A percentile compares a stretch with the other conserved stretches of the same genome.
Conservation (phyloP, 2,888 invertebrate genomes). For the Microchrysa polita region DNA sequence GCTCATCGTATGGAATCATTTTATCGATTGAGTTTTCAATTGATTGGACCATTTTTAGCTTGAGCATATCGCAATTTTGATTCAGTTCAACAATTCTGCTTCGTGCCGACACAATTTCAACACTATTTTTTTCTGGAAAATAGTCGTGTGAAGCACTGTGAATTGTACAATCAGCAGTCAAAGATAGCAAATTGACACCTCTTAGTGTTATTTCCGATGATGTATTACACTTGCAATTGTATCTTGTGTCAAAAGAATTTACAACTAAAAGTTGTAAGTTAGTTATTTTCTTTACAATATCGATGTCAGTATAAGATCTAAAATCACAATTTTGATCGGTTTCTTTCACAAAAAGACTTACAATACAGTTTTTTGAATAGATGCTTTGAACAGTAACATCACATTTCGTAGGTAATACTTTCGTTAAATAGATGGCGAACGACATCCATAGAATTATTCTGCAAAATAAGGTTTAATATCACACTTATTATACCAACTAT, state of each 20-base stretch:
- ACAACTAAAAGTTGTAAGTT: neutral
- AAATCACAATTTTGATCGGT: slow-evolving; percentile 4
- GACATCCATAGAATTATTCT: too few species aligned
- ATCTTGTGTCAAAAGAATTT: neutral
- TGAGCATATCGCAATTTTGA: neutral
- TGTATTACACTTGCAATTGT: neutral
- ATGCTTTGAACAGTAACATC: neutral
- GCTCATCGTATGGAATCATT: neutral
- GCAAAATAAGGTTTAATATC: neutral
- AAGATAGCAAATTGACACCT: neutral
- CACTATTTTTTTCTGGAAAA: neutral
- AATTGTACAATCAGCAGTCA: neutral
- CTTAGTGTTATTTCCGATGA: neutral
- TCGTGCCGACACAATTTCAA: neutral
- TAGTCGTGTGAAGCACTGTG: neutral
- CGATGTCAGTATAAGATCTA: neutral
- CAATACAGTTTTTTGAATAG: slow-evolving; percentile 17
- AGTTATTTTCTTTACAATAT: slow-evolving; percentile 12
- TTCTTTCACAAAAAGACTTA: too few species aligned
- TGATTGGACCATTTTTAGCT: neutral
- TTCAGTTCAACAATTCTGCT: neutral
- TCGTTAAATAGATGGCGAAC: too few species aligned
- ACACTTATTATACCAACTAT: neutral
- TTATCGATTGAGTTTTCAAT: neutral
- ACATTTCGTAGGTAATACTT: too few species aligned